Conservation (phyloP, 92 coral and sea anemone species). For the Galaxea fascicularis region DNA sequence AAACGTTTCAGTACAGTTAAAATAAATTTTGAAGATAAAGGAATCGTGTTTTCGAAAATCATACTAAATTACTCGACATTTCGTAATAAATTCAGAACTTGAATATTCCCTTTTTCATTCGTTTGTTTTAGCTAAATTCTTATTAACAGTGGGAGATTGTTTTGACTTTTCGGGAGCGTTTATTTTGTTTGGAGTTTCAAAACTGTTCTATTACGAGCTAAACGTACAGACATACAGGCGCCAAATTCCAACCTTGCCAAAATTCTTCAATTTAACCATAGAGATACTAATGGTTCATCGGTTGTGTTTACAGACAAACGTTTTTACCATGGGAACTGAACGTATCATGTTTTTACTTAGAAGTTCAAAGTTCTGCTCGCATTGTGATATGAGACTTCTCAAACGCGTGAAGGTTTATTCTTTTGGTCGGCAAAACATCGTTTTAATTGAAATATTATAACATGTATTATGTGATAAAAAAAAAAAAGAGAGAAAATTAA, state of each 20-base stretch:
- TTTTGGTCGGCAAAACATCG: not conserved
- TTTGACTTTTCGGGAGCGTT: slow-evolving; percentile 1
- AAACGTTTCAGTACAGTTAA: no score
- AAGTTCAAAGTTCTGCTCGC: not conserved
- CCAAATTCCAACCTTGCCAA: not conserved
- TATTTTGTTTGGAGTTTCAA: not conserved
- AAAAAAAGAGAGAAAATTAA: slow-evolving; percentile 25
- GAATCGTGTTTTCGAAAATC: no score
- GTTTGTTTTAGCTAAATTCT: slow-evolving; percentile 1
- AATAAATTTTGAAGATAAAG: no score
- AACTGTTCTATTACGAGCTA: not conserved
- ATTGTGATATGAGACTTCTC: no score
- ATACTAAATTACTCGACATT: no score
- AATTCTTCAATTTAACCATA: slow-evolving; percentile 2
- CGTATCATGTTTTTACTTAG: not conserved
- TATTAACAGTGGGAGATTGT: slow-evolving; percentile 4
- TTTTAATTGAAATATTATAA: slow-evolving; percentile 8
- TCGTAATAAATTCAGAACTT: no score
- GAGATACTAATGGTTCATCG: not conserved
- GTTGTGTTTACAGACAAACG: slow-evolving; percentile 21
- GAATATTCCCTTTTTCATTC: not conserved
- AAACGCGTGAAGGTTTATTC: no score
- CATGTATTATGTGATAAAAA: not conserved
- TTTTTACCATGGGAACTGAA: not conserved
- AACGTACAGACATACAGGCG: slow-evolving; percentile 24